These are phyloP conservation scores for Mormyrus iriodes DNA, from an alignment of 2,113 vertebrate genomes.

Conservation along the genomic window DNA sequence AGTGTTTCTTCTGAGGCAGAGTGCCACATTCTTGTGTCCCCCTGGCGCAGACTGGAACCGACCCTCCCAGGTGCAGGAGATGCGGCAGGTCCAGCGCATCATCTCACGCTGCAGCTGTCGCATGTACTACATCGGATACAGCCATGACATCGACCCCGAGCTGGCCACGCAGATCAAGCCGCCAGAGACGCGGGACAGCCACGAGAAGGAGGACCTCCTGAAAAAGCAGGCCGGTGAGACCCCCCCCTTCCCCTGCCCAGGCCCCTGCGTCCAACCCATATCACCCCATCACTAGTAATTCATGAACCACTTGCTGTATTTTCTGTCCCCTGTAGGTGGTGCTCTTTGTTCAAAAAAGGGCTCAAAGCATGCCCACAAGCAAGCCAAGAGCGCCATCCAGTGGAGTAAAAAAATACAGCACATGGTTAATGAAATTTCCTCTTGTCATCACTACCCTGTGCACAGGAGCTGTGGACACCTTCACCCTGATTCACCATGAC, in stretches of 20 bases:
- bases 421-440: neutral
- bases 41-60: conserved; percentile 82
- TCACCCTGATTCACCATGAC: conserved; percentile 95
- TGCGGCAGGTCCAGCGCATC: conserved; percentile 92
- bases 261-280: neutral
- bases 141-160: conserved; percentile 92
- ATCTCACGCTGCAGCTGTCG: conserved; percentile 95
- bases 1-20: neutral
- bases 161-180: conserved; percentile 94
- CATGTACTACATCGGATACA: conserved; percentile 99
- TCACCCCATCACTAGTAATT: neutral
- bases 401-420: neutral
- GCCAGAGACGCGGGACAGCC: conserved; percentile 73
- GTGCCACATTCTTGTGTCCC: neutral
- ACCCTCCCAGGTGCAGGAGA: conserved; percentile 83
- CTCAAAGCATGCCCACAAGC: neutral
- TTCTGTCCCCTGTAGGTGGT: neutral
- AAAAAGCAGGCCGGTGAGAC: conserved; percentile 89
- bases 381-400: neutral
- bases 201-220: conserved; percentile 90
- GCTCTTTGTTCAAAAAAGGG: neutral
- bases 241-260: neutral
- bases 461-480: conserved; percentile 90
- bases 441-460: neutral
- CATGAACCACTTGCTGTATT: neutral